phyloP scores from a whole-genome alignment of 2,113 vertebrate genomes.

The Gopherus flavomarginatus region DNA sequence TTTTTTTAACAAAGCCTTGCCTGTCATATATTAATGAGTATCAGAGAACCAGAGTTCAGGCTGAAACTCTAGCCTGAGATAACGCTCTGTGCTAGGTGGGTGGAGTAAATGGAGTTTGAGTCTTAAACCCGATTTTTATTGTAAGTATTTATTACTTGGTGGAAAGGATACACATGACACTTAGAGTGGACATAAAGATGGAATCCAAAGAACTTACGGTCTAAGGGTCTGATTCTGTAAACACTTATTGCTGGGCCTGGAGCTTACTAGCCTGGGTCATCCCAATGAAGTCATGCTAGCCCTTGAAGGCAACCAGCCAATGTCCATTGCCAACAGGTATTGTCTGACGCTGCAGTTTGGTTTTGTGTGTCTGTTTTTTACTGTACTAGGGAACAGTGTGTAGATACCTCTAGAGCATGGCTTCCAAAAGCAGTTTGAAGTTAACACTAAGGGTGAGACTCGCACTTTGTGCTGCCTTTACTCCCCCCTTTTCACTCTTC shows the following conservation, averaged over 20 bases:
- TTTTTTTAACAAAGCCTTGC: neutral
- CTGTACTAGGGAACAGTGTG: neutral
- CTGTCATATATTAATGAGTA: neutral
- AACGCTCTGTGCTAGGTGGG: neutral
- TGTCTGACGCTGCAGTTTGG: neutral
- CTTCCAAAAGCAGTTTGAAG: neutral
- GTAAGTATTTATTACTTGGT: neutral
- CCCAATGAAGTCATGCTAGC: neutral
- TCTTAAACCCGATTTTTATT: neutral
- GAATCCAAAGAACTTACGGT: fast-evolving
- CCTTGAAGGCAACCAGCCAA: neutral
- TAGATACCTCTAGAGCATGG: neutral
- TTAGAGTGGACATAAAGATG: neutral
- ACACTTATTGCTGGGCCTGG: fast-evolving
- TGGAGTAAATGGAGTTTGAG: neutral
- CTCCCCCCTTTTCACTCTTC: neutral
- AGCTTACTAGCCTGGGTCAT: neutral
- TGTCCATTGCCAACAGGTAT: neutral
- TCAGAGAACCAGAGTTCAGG: neutral
- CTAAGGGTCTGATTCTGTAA: fast-evolving
- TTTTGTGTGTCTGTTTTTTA: neutral
- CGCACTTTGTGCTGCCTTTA: neutral
- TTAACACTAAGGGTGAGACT: neutral
- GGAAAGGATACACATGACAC: neutral
- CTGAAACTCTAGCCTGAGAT: neutral